A percentile compares a stretch with the other conserved stretches of the same genome.
Evolutionary conservation across 2,113 vertebrate genomes (phyloP).

Genomic region (Tupaia chinensis): DNA sequence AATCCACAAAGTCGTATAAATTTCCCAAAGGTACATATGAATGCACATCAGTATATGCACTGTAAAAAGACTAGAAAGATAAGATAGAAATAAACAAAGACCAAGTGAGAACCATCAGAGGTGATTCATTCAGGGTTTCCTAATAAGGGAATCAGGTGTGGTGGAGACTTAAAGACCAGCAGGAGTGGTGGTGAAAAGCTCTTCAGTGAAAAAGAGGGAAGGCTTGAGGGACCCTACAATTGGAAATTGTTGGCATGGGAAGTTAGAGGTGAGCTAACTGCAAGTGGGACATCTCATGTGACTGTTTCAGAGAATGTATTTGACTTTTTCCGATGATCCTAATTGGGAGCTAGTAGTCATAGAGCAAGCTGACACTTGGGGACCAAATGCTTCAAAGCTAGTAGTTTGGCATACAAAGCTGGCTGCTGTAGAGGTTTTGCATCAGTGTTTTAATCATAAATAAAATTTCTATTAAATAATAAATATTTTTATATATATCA

Average conservation of each 20-base stretch:
- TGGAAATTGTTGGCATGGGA: background rate
- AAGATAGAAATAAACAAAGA: background rate
- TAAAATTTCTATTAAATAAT: too few relatives aligned
- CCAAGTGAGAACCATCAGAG: conserved; percentile 13
- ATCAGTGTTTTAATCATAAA: background rate
- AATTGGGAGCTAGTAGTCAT: background rate
- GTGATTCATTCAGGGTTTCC: background rate
- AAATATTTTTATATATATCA: too few relatives aligned
- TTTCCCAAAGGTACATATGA: background rate
- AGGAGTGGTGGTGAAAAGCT: background rate
- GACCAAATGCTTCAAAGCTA: background rate
- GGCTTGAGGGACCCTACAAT: background rate
- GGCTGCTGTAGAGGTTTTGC: background rate
- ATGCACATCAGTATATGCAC: background rate
- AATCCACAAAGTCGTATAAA: background rate
- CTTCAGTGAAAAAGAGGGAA: background rate
- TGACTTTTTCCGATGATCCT: conserved; percentile 19
- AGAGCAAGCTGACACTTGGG: background rate
- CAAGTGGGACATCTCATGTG: background rate
- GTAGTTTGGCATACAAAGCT: background rate
- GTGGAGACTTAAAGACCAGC: background rate
- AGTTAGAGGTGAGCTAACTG: background rate
- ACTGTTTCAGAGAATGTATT: background rate
- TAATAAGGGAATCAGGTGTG: background rate
- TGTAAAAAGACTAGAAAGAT: background rate